These are phyloP conservation scores for Geophilus truncorum DNA, from an alignment of 2,888 invertebrate genomes.

Conservation along the genomic window DNA sequence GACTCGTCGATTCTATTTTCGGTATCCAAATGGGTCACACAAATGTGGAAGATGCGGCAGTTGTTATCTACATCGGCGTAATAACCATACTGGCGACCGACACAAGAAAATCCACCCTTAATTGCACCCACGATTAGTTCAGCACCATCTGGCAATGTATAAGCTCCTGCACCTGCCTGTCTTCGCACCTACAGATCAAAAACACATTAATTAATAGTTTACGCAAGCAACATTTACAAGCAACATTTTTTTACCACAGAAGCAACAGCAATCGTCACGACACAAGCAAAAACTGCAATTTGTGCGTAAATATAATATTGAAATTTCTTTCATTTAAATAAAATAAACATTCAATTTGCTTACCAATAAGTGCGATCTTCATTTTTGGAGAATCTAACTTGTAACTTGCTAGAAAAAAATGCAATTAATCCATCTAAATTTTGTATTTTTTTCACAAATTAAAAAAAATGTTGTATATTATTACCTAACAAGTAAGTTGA, in stretches of 20 bases:
- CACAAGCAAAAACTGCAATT: neutral
- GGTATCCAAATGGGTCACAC: no score
- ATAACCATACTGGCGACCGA: no score
- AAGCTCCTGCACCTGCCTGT: constrained; percentile 29
- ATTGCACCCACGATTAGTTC: constrained; percentile 42
- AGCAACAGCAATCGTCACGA: neutral
- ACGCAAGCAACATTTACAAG: neutral
- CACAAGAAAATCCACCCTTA: constrained; percentile 41
- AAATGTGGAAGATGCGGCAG: no score
- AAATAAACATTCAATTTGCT: no score
- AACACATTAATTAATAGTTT: neutral
- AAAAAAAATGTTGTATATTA: neutral
- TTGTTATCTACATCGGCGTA: no score
- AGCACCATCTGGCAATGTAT: constrained; percentile 38
- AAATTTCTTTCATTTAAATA: neutral
- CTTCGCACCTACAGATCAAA: constrained; percentile 1
- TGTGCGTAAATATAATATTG: no score
- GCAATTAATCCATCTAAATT: neutral
- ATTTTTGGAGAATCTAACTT: neutral
- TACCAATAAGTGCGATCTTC: neutral
- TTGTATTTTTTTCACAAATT: neutral
- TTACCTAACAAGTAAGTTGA: no score
- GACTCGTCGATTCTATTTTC: no score
- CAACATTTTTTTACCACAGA: neutral
- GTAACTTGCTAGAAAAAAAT: neutral